Evolutionary conservation across 2,113 vertebrate species (phyloP).

Genomic region (Pongo pygmaeus): DNA sequence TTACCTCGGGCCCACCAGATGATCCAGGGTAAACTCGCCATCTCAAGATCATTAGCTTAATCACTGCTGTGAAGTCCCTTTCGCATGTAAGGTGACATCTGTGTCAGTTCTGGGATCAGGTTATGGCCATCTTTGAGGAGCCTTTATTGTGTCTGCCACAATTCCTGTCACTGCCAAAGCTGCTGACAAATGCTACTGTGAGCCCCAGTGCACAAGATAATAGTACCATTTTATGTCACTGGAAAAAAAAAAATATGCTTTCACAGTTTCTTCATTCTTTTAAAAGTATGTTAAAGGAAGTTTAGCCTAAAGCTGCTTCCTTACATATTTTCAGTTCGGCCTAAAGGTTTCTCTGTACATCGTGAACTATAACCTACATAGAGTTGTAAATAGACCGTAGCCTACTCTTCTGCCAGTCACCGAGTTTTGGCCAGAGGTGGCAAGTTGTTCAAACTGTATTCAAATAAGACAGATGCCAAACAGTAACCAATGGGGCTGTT

Average conservation of each 20-base stretch:
- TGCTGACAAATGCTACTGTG: not conserved
- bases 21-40: not conserved
- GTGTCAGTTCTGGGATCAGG: not conserved
- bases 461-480: too few relatives aligned
- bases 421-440: too few relatives aligned
- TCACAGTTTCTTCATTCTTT: not conserved
- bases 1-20: rapidly evolving
- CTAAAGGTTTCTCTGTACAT: too few relatives aligned
- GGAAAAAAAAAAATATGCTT: not conserved
- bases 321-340: too few relatives aligned
- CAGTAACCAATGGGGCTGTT: too few relatives aligned
- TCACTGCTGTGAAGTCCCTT: not conserved
- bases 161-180: not conserved
- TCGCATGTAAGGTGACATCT: rapidly evolving
- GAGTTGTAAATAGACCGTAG: too few relatives aligned
- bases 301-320: too few relatives aligned
- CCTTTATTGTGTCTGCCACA: not conserved
- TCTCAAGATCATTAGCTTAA: not conserved
- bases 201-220: too few relatives aligned
- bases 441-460: too few relatives aligned
- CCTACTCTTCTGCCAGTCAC: too few relatives aligned
- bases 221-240: not conserved
- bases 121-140: too few relatives aligned
- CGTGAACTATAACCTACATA: too few relatives aligned
- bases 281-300: not conserved